These are phyloP conservation scores for Porites cylindrica DNA, from an alignment of 92 coral and sea anemone genomes.

Conservation along the genomic window DNA sequence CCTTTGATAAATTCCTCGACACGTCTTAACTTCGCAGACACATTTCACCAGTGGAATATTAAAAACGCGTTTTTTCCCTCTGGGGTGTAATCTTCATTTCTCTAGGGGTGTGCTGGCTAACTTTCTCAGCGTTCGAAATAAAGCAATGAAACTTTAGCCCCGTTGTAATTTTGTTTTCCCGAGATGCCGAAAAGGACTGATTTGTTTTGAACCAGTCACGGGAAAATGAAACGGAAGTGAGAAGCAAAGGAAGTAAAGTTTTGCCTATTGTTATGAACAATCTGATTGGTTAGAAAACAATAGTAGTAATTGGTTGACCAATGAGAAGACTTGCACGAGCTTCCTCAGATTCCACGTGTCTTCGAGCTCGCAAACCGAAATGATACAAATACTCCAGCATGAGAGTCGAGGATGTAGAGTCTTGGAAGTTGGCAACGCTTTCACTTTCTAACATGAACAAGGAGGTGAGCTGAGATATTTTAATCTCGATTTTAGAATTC, in stretches of 20 bases:
- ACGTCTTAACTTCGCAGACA: too few relatives aligned
- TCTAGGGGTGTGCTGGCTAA: neutral
- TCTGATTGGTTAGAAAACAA: conserved; percentile 50
- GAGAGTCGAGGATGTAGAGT: neutral
- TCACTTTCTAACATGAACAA: conserved; percentile 48
- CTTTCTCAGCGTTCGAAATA: neutral
- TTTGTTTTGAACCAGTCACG: neutral
- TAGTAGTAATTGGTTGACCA: conserved; percentile 24
- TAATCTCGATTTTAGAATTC: neutral
- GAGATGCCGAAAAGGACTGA: neutral
- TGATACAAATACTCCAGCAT: conserved; percentile 30
- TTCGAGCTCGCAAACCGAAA: conserved; percentile 17
- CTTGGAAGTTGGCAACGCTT: conserved; percentile 8
- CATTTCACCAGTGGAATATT: neutral
- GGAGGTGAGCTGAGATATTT: conserved; percentile 37
- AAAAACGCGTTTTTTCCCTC: neutral
- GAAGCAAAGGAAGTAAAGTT: neutral
- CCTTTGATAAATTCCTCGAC: neutral
- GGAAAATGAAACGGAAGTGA: conserved; percentile 32
- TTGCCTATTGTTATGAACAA: neutral
- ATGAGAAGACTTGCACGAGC: conserved; percentile 36
- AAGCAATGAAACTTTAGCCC: neutral
- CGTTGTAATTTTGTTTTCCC: neutral
- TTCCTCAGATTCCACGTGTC: conserved; percentile 57
- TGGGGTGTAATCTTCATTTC: neutral